Percentiles rank a stretch among this genome's conserved stretches.
Conservation (phyloP, 2,888 invertebrate genomes). For the Hypselothyrea guttata region DNA sequence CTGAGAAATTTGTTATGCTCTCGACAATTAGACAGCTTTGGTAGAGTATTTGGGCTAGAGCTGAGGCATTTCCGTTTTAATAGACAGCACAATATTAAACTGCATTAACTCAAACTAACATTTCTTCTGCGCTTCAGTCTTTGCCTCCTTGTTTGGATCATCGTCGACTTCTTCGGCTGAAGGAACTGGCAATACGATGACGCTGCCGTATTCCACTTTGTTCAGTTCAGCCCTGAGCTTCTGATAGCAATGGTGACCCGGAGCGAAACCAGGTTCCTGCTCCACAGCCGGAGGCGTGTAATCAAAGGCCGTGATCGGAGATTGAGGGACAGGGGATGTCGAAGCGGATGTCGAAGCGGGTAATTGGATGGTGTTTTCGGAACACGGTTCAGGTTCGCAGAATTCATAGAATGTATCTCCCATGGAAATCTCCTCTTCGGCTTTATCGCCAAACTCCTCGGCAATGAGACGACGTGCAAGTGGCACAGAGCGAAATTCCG, state of each 20-base stretch:
- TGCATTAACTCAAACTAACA: too few relatives aligned
- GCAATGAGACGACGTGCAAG: conserved; percentile 94
- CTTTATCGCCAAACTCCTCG: conserved; percentile 93
- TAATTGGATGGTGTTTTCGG: background rate
- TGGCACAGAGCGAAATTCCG: conserved; percentile 97
- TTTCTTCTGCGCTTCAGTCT: background rate
- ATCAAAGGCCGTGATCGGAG: background rate
- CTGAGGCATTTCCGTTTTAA: conserved; percentile 27
- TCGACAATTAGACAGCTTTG: too few relatives aligned
- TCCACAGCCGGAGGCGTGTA: conserved; percentile 32
- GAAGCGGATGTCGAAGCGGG: too few relatives aligned
- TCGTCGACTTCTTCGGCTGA: background rate
- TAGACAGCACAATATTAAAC: too few relatives aligned
- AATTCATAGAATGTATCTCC: too few relatives aligned
- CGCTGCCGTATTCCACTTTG: background rate
- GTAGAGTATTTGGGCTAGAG: conserved; percentile 15
- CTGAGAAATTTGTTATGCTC: too few relatives aligned
- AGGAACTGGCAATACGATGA: background rate
- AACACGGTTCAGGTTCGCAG: conserved; percentile 19
- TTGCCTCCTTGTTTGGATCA: background rate
- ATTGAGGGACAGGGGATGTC: too few relatives aligned
- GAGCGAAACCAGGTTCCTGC: conserved; percentile 47
- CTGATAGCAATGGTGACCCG: conserved; percentile 56
- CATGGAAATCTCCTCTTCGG: conserved; percentile 83
- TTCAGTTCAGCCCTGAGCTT: conserved; percentile 36